Conservation (phyloP, 92 coral and sea anemone genomes). For the Desmophyllum pertusum region DNA sequence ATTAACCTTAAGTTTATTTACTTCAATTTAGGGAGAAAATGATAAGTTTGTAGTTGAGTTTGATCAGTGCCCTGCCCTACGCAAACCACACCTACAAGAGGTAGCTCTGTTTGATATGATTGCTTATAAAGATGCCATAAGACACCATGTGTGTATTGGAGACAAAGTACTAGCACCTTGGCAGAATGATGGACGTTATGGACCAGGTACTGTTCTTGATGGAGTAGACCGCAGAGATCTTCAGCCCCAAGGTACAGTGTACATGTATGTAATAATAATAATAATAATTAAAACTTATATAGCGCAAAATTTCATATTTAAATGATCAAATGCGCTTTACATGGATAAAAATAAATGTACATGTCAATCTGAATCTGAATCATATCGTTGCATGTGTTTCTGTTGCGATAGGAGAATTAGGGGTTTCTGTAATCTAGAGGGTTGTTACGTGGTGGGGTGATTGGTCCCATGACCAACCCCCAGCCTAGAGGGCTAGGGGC, state of each 20-base stretch:
- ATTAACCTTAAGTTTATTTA: background rate
- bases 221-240: conserved; percentile 91
- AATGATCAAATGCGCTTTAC: too few species aligned
- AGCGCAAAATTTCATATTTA: too few species aligned
- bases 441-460: too few species aligned
- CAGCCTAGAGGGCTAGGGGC: too few species aligned
- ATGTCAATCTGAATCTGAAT: background rate
- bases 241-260: conserved; percentile 85
- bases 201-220: conserved; percentile 97
- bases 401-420: too few species aligned
- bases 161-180: conserved; percentile 98
- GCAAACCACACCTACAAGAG: conserved; percentile 86
- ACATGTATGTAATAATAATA: too few species aligned
- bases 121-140: conserved; percentile 85
- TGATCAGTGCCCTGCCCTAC: conserved; percentile 83
- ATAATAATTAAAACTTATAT: too few species aligned
- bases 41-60: conserved; percentile 87
- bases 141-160: conserved; percentile 89
- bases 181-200: conserved; percentile 98
- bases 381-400: too few species aligned
- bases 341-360: too few species aligned
- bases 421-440: too few species aligned
- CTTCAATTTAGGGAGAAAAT: conserved; percentile 61
- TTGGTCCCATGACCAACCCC: too few species aligned
- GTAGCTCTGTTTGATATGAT: conserved; percentile 80